These are phyloP conservation scores for Cryptotermes secundus DNA, from an alignment of 1,140 invertebrate genomes.

Conservation along the genomic window DNA sequence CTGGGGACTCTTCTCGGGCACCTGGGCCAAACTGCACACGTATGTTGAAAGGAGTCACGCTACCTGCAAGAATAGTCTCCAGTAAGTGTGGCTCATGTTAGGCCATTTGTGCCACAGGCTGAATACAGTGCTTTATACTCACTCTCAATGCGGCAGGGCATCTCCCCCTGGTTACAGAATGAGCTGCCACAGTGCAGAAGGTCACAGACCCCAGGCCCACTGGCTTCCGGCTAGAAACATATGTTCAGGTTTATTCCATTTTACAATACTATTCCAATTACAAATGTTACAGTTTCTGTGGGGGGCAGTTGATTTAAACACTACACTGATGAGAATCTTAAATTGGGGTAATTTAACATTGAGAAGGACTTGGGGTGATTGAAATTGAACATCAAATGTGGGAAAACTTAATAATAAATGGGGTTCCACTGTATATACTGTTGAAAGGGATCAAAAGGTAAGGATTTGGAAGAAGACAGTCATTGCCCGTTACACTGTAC, in stretches of 20 bases:
- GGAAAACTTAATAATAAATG: too few relatives aligned
- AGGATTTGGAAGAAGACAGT: too few relatives aligned
- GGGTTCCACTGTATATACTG: too few relatives aligned
- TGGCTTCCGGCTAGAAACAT: conserved; percentile 54
- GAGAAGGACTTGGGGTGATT: too few relatives aligned
- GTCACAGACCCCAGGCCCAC: conserved; percentile 62
- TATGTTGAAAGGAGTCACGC: conserved; percentile 72
- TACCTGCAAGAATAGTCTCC: conserved; percentile 44
- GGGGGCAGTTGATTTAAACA: too few relatives aligned
- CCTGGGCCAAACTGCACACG: conserved; percentile 72
- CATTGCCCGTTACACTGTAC: too few relatives aligned
- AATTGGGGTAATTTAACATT: too few relatives aligned
- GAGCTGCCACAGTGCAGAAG: conserved; percentile 72
- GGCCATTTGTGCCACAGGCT: not conserved
- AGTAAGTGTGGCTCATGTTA: not conserved
- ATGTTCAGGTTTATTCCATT: not conserved
- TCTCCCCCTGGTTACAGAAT: conserved; percentile 60
- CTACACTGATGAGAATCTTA: too few relatives aligned
- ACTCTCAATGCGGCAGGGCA: conserved; percentile 70
- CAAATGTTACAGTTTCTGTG: too few relatives aligned
- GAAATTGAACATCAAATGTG: too few relatives aligned
- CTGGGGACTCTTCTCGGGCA: conserved; percentile 61
- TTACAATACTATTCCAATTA: not conserved
- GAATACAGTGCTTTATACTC: not conserved
- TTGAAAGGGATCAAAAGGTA: too few relatives aligned